Evolutionary conservation across 1,140 invertebrate genomes (phyloP).

Genomic region (Drosophila sproati): DNA sequence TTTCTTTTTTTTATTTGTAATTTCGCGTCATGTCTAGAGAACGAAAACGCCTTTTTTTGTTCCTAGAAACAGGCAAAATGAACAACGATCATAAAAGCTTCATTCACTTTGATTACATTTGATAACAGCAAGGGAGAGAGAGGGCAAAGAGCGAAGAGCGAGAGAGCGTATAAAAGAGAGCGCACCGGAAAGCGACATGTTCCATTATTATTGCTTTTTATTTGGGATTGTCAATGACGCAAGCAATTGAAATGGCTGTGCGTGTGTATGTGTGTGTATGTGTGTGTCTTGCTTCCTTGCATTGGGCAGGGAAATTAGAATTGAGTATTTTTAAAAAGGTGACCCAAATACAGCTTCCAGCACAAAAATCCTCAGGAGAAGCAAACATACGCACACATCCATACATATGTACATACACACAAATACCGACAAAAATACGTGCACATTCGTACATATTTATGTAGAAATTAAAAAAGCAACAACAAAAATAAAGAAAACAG

Average conservation of each 20-base stretch:
- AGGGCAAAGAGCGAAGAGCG: conserved; percentile 12
- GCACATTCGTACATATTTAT: not conserved
- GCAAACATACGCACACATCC: conserved; percentile 17
- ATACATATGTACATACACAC: not conserved
- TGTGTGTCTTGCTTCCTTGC: conserved; percentile 57
- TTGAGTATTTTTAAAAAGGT: conserved; percentile 71
- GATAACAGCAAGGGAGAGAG: conserved; percentile 17
- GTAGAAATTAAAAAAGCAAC: conserved; percentile 14
- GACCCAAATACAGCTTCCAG: conserved; percentile 67
- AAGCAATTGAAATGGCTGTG: conserved; percentile 5
- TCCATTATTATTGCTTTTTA: conserved; percentile 16
- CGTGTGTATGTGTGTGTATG: not conserved
- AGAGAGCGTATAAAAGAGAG: conserved; percentile 12
- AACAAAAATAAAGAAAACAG: conserved; percentile 15
- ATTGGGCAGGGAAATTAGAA: conserved; percentile 57
- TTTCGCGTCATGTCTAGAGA: not conserved
- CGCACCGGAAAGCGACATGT: conserved; percentile 14
- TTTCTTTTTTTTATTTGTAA: not conserved
- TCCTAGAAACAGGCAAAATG: conserved; percentile 21
- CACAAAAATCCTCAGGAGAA: conserved; percentile 67
- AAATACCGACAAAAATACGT: not conserved
- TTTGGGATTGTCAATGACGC: conserved; percentile 48
- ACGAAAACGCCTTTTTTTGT: conserved; percentile 9
- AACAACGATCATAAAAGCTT: conserved; percentile 16
- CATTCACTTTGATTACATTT: conserved; percentile 22